Conservation (phyloP, 2,888 invertebrate species). For the Coremacera marginata region DNA sequence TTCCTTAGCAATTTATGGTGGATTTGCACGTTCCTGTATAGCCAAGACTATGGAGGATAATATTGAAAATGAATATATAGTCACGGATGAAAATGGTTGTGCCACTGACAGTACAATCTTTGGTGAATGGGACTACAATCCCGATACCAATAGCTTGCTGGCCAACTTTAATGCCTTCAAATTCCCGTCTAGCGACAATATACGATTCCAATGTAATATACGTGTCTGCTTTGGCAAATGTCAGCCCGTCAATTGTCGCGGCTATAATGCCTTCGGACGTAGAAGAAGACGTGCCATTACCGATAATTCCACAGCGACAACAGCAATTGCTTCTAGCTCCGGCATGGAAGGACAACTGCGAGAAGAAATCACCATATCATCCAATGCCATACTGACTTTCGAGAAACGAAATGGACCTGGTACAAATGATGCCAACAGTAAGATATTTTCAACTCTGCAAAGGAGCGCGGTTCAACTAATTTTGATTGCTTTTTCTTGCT, state of each 20-base stretch:
- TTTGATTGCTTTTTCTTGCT: neutral
- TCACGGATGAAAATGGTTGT: conserved; percentile 94
- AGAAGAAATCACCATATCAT: conserved; percentile 93
- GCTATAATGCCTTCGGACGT: conserved; percentile 90
- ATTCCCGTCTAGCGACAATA: conserved; percentile 94
- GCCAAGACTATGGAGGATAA: conserved; percentile 92
- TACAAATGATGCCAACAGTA: conserved; percentile 84
- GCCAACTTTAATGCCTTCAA: conserved; percentile 95
- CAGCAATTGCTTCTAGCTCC: conserved; percentile 73
- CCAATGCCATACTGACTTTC: conserved; percentile 90
- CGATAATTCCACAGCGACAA: conserved; percentile 68
- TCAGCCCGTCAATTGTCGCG: conserved; percentile 94
- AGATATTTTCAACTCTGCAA: conserved; percentile 50
- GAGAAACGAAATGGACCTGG: conserved; percentile 84
- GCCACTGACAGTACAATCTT: conserved; percentile 93
- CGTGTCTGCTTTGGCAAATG: conserved; percentile 95
- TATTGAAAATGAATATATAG: conserved; percentile 89
- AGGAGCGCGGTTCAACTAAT: neutral
- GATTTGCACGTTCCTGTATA: conserved; percentile 92
- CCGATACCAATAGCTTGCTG: conserved; percentile 85
- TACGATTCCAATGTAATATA: conserved; percentile 95
- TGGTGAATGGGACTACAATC: conserved; percentile 92
- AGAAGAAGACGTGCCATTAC: conserved; percentile 76
- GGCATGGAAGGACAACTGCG: conserved; percentile 83
- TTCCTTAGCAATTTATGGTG: conserved; percentile 86